These are phyloP conservation scores for Trogon melanurus DNA, from an alignment of 2,113 vertebrate species.

Conservation along the genomic window DNA sequence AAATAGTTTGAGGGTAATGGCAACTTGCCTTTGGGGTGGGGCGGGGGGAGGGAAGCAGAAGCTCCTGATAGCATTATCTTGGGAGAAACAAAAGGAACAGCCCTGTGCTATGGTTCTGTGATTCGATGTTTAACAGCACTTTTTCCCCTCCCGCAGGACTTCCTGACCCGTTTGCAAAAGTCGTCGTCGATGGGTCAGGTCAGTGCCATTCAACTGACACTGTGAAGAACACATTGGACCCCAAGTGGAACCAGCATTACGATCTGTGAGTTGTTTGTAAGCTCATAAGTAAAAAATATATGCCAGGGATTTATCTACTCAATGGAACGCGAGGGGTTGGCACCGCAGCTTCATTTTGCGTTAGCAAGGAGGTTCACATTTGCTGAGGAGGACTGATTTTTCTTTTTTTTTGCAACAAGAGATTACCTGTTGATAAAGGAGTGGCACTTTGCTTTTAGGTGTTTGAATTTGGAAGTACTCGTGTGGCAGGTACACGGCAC, in stretches of 20 bases:
- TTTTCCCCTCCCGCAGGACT: slow-evolving; percentile 80
- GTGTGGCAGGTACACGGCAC: neutral
- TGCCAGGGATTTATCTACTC: neutral
- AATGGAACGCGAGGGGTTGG: neutral
- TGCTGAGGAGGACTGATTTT: neutral
- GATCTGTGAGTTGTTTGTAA: slow-evolving; percentile 87
- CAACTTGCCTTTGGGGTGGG: neutral
- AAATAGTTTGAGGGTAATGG: neutral
- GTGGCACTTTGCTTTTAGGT: neutral
- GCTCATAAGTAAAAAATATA: neutral
- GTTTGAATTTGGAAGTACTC: neutral
- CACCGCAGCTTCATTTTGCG: neutral
- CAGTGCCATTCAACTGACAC: slow-evolving; percentile 99
- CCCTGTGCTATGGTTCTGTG: no score
- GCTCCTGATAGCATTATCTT: neutral
- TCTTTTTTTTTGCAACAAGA: neutral
- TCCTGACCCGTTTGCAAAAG: slow-evolving; percentile 96
- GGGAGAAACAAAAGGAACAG: neutral
- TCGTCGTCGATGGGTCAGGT: slow-evolving; percentile 97
- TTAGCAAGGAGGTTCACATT: neutral
- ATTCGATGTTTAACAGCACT: neutral
- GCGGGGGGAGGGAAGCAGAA: neutral
- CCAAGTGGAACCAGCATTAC: slow-evolving; percentile 99
- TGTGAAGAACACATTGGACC: slow-evolving; percentile 97
- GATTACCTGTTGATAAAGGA: neutral